Evolutionary conservation across 2,888 invertebrate genomes (phyloP), one percentile per base, ranked within the genome.

Genomic region (Marasmarcha lunaedactyla): DNA sequence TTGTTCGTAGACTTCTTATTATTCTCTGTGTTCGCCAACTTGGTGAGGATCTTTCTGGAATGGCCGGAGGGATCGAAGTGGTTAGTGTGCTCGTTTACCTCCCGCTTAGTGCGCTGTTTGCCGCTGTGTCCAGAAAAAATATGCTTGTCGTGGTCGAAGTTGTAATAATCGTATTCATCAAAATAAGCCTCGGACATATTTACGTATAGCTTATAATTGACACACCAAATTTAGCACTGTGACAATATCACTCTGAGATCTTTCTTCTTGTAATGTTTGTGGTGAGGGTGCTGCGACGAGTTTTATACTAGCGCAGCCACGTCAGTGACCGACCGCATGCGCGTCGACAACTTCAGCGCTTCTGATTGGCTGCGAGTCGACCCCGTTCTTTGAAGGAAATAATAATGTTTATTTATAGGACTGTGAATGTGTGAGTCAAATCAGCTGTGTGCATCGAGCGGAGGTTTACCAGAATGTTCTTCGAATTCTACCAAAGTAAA

Each of bases 111-210:
- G 50, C 96, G 87, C 59, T 95, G 93, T 70, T 97, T 96, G 46
- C 97, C 97, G 64, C 94, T 91, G 78, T 94, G 93, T 14, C 92
- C 91, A 34, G 90, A 89, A 72, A 90, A 91, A 48, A 95, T 89
- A 69, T 93, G 90, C 77, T 96, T 96, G 72, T 95, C 96, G 85
- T 93, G 90, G 57, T 94, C 94, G 76, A 91, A 96, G 79, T 96
- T 96, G 87, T 94, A 97, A 67, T 95, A 93, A 66, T 97, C 97
- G 87, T 94, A 95, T 66, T 94, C 90, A 83, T 97, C 95, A 70
- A 91, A 90, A 83, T 92, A 89, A 57, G 86, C 85, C 77, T 93
- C 93, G 61, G 93, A 93, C 94, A 94, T 93, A 68, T 76, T 87
- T 77, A 55, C 49, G 3, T 5, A 20, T 20, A 7, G 7, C 3